Conservation (phyloP, 2,888 invertebrate genomes). For the Galerucella calmariensis region DNA sequence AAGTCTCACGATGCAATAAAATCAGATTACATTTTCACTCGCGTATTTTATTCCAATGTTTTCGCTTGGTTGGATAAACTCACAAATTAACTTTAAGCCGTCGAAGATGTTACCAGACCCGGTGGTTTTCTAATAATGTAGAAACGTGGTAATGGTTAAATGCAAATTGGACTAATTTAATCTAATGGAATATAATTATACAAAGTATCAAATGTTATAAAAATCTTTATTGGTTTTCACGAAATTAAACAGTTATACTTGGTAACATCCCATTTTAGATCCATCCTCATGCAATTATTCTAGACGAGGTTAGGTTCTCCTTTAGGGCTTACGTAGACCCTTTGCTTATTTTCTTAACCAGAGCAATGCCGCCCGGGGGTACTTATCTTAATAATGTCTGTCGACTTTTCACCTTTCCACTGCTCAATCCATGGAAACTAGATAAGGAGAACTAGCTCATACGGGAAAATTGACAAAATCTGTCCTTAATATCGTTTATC, state of each 20-base stretch:
- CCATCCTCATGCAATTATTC: constrained; percentile 7
- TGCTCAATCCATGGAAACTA: neutral
- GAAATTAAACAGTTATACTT: neutral
- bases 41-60: neutral
- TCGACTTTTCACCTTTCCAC: neutral
- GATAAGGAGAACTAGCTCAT: too few species aligned
- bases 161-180: neutral
- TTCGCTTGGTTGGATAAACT: neutral
- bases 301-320: neutral
- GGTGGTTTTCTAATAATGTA: neutral
- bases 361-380: neutral
- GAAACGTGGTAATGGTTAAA: neutral
- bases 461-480: too few species aligned
- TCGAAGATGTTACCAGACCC: neutral
- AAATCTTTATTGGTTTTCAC: too few species aligned
- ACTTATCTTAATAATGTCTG: constrained; percentile 1
- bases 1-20: neutral
- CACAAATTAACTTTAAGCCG: neutral
- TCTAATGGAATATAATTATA: neutral
- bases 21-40: neutral
- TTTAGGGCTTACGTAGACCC: neutral
- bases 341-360: constrained; percentile 1
- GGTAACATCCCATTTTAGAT: neutral
- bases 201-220: too few species aligned
- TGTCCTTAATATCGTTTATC: too few species aligned